Evolutionary conservation across 2,888 invertebrate genomes (phyloP), one percentile per base, ranked within the genome.

Genomic region (Nymphalis polychloros): DNA sequence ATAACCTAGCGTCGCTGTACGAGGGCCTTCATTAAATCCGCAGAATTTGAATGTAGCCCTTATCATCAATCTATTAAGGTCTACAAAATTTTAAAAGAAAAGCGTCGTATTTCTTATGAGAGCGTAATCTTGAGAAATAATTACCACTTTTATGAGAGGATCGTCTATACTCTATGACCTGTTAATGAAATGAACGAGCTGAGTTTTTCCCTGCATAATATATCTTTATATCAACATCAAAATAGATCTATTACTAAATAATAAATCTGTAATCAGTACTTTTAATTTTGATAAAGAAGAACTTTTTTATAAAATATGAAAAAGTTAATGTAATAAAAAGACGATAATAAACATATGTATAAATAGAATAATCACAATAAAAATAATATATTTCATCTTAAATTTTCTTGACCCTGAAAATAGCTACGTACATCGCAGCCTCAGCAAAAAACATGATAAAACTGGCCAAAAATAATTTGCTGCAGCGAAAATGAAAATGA

Each of bases 401-500:
- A 55, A 55, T 55, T 5, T 55, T 17, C 53, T 31, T 55, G 53
- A 17, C 53, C 53, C 8, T 55, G 27, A 23, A 17, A 31, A 31
- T 17, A 23, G 13, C 8, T 3, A 31, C 27, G 6, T 6, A 57
- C 17, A 46, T 17, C 2, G 23, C 47, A 63, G 61, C 17, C 2
- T 13, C 46, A 50, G 46, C 19, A 47, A 41, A 10, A 63, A 68
- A 59, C 27, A 50, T 7, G 20, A 63, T 55, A 35, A 66, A 67
- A 67, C 55, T 67, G 48, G 55, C 61, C 62, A 47, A 66, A 71
- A 75, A 72, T 72, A 73, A 76, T 71, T 69, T 70, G 65, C 66
- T 64, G 69, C 69, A 71, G 71, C 63, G 72, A 74, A 75, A 73
- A 75, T 74, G 72, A 69, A 75, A 74, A 75, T 69, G 71, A 73